Evolutionary conservation across 1,140 invertebrate genomes (phyloP).

Genomic region (Aporrectodea caliginosa): DNA sequence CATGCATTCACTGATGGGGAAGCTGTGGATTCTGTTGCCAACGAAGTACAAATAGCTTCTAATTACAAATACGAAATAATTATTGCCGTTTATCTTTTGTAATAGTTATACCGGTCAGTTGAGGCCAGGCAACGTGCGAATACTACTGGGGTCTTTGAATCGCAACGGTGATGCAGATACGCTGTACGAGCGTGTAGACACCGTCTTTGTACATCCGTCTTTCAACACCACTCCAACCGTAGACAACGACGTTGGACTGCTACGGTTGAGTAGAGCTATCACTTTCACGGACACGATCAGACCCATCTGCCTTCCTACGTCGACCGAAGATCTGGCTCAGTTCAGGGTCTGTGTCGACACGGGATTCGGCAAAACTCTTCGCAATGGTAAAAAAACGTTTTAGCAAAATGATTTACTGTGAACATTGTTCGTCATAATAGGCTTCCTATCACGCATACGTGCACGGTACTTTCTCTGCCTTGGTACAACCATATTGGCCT

Average conservation of each 20-base stretch:
- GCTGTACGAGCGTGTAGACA: background rate
- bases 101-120: background rate
- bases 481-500: too few relatives aligned
- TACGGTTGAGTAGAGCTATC: background rate
- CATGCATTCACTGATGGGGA: too few relatives aligned
- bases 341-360: background rate
- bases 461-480: too few relatives aligned
- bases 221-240: background rate
- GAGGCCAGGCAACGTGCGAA: background rate
- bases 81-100: too few relatives aligned
- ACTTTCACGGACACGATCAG: background rate
- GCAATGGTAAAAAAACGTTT: background rate
- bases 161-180: background rate
- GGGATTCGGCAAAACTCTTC: background rate
- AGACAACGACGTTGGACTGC: background rate
- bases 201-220: background rate
- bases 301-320: conserved; percentile 1
- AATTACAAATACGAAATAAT: too few relatives aligned
- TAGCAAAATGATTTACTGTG: too few relatives aligned
- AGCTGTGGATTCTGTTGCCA: too few relatives aligned
- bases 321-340: background rate
- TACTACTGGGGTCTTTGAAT: background rate
- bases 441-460: too few relatives aligned
- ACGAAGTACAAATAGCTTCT: too few relatives aligned
- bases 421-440: too few relatives aligned